phyloP scores from a whole-genome alignment of 2,888 invertebrate species.

The Pteria penguin region DNA sequence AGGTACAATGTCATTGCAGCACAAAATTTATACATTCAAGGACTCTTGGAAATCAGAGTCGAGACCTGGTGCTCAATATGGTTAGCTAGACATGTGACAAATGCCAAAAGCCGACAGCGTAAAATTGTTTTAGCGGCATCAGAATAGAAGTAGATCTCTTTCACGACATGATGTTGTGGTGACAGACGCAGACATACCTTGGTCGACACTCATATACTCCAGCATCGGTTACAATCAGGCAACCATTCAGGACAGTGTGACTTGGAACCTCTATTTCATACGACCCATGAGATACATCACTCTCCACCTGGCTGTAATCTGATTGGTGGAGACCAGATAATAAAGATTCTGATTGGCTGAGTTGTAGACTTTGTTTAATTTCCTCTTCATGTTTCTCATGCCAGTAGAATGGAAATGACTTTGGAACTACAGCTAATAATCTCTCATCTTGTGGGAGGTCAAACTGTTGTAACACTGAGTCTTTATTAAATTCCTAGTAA shows the following conservation, averaged over 20 bases:
- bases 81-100: too few relatives aligned
- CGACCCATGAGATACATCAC: slow-evolving; percentile 42
- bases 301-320: slow-evolving; percentile 29
- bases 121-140: too few relatives aligned
- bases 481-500: slow-evolving; percentile 83
- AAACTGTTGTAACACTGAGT: slow-evolving; percentile 83
- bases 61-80: too few relatives aligned
- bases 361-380: slow-evolving; percentile 34
- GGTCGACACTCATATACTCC: slow-evolving; percentile 84
- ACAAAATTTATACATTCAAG: too few relatives aligned
- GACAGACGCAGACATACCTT: slow-evolving; percentile 79
- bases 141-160: too few relatives aligned
- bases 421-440: slow-evolving; percentile 82
- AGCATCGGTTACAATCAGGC: slow-evolving; percentile 84
- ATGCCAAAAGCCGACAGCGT: too few relatives aligned
- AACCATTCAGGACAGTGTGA: slow-evolving; percentile 79
- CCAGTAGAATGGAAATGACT: slow-evolving; percentile 77
- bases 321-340: slow-evolving; percentile 20
- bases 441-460: slow-evolving; percentile 82
- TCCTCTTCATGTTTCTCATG: slow-evolving; percentile 67
- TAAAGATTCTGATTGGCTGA: slow-evolving; percentile 28
- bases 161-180: too few relatives aligned
- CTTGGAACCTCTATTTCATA: slow-evolving; percentile 65
- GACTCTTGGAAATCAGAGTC: too few relatives aligned
- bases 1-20: too few relatives aligned